Evolutionary conservation across 92 coral and sea anemone species (phyloP).

Genomic region (Virgularia gustaviana): DNA sequence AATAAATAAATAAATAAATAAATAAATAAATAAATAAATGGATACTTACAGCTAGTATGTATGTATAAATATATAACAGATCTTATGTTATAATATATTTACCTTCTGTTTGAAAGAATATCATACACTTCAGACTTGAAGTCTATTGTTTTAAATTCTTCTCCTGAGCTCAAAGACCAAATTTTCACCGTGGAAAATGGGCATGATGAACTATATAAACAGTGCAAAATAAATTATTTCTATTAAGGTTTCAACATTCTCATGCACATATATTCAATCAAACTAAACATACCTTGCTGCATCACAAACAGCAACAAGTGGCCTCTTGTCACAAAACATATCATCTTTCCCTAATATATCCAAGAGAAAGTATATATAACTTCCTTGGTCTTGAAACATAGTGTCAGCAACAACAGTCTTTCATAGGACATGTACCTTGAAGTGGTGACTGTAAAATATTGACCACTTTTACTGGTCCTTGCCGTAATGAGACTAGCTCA

Average conservation of each 20-base stretch:
- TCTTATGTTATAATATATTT: not conserved
- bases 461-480: slow-evolving; percentile 92
- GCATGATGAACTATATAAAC: slow-evolving; percentile 68
- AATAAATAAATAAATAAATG: not conserved
- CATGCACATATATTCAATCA: too few relatives aligned
- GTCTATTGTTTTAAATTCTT: slow-evolving; percentile 86
- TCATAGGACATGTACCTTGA: slow-evolving; percentile 55
- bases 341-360: slow-evolving; percentile 62
- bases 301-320: slow-evolving; percentile 94
- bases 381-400: not conserved
- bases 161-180: slow-evolving; percentile 87
- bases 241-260: not conserved
- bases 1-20: not conserved
- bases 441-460: slow-evolving; percentile 80
- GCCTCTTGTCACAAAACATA: slow-evolving; percentile 79
- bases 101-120: slow-evolving; percentile 82
- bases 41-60: not conserved
- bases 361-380: not conserved
- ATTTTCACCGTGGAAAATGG: slow-evolving; percentile 95
- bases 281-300: slow-evolving; percentile 76
- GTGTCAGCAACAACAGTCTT: not conserved
- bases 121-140: slow-evolving; percentile 93
- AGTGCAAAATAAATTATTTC: not conserved
- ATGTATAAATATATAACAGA: not conserved
- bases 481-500: slow-evolving; percentile 86